phyloP scores from a whole-genome alignment of 2,113 vertebrate species.

The Prionailurus viverrinus region DNA sequence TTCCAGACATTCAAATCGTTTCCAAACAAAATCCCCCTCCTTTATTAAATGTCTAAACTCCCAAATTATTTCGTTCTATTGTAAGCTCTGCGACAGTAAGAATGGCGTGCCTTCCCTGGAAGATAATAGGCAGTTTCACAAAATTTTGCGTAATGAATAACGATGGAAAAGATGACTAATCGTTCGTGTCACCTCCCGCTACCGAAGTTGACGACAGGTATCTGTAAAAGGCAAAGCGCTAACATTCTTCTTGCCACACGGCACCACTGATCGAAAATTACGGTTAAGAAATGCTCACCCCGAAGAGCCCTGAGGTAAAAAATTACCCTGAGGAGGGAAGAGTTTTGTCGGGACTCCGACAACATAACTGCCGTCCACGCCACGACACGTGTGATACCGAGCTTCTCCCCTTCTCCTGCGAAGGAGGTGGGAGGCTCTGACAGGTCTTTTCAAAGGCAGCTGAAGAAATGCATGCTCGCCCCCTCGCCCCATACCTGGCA shows the following conservation, averaged over 20 bases:
- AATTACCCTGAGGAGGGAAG: background rate
- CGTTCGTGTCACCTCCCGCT: slow-evolving; percentile 45
- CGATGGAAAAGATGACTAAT: slow-evolving; percentile 24
- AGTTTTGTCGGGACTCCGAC: background rate
- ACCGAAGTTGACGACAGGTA: slow-evolving; percentile 11
- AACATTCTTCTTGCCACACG: background rate
- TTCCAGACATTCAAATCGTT: slow-evolving; percentile 52
- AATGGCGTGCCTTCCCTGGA: background rate
- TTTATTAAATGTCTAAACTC: slow-evolving; percentile 53
- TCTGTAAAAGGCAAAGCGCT: slow-evolving; percentile 44
- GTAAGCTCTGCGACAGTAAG: background rate
- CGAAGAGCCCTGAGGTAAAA: too few relatives aligned
- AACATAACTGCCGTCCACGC: background rate
- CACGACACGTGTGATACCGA: background rate
- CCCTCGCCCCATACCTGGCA: background rate
- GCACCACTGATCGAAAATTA: slow-evolving; percentile 36
- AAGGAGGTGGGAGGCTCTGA: background rate
- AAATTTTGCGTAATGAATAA: slow-evolving; percentile 45
- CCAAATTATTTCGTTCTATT: background rate
- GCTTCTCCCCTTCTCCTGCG: background rate
- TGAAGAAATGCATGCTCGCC: background rate
- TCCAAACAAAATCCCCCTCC: slow-evolving; percentile 50
- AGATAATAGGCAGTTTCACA: slow-evolving; percentile 55
- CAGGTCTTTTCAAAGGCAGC: background rate
- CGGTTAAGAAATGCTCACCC: slow-evolving; percentile 6